Evolutionary conservation across 2,888 invertebrate genomes (phyloP), one percentile per base, ranked within the genome.

Genomic region (Troglohyphantes excavatus): DNA sequence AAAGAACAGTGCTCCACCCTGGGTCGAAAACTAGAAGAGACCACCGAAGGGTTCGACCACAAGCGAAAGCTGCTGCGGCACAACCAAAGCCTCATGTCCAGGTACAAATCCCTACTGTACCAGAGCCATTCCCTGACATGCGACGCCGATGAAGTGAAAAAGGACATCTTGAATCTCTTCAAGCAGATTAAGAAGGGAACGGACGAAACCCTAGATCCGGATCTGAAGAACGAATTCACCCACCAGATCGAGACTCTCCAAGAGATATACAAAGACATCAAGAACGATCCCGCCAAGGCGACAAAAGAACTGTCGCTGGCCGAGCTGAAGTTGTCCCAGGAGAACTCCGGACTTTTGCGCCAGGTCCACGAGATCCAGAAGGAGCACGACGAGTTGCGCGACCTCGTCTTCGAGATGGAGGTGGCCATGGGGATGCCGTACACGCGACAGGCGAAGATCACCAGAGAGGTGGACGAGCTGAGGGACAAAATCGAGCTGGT

Each of bases 401-500:
- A 27, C 7, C 11, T 82, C 11, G 73, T 89, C 21, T 67, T 43
- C 5, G 61, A 89, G 29, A 75, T 89, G 82, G 82, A 89, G 26
- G 67, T 63, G 0, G 72, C 63, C 9, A 70, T 89, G 59, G 82
- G 88, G 2, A 26, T 82, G 68, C 59, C 67, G 1, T 26, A 21
- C 2, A 76, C 26, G 7, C 27, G 17, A 6, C 73, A 68, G 23
- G 81, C 81, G 2, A 89, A 70, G 26, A 39, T 33, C 3, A 89
- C 65, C 0, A 76, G 68, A 46, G 11, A 39, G 6, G 63, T 70
- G n/a, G 68, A 82, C 2, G 82, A 89, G n/a, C 11, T 89, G 76
- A 82, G 82, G 29, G 43, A 70, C 11, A 82, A 76, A 23, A 83
- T 89, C 21, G 88, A 89, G n/a, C 68, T 89, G 11, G 70, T 89